phyloP scores from a whole-genome alignment of 2,113 vertebrate species.

The Petaurus breviceps region DNA sequence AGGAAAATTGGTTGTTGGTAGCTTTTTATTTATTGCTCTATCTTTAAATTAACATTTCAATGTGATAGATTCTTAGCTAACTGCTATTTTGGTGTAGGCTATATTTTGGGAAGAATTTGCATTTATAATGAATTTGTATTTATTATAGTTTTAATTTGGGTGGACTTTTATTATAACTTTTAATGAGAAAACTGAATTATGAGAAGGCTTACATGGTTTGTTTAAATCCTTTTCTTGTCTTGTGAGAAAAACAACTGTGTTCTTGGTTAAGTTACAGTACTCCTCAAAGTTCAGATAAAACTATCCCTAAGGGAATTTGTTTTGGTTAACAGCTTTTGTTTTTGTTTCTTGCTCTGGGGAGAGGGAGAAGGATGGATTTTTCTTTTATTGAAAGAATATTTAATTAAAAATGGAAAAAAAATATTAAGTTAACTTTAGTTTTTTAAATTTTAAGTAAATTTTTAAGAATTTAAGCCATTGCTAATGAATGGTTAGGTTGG shows the following conservation, averaged over 20 bases:
- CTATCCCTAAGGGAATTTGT: background rate
- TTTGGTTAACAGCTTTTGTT: background rate
- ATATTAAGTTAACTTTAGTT: no score
- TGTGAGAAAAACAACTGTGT: background rate
- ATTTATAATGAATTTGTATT: conserved; percentile 20
- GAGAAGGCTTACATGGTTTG: conserved; percentile 6
- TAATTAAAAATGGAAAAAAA: no score
- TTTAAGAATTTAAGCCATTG: background rate
- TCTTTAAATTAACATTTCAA: conserved; percentile 29
- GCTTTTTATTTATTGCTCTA: no score
- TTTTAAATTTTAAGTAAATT: no score
- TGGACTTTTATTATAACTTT: conserved; percentile 27
- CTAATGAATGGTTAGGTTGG: background rate
- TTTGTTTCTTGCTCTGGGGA: conserved; percentile 49
- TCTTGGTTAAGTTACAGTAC: conserved; percentile 19
- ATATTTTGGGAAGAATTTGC: background rate
- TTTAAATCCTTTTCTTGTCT: conserved; percentile 6
- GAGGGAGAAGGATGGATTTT: background rate
- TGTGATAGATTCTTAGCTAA: conserved; percentile 1
- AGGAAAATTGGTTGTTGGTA: no score
- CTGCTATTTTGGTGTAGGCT: conserved; percentile 14
- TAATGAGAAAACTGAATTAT: conserved; percentile 25
- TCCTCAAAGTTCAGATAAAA: conserved; percentile 31
- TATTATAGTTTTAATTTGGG: background rate
- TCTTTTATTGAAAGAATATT: no score